phyloP scores from a whole-genome alignment of 2,113 vertebrate species.

The Tamias sibiricus region DNA sequence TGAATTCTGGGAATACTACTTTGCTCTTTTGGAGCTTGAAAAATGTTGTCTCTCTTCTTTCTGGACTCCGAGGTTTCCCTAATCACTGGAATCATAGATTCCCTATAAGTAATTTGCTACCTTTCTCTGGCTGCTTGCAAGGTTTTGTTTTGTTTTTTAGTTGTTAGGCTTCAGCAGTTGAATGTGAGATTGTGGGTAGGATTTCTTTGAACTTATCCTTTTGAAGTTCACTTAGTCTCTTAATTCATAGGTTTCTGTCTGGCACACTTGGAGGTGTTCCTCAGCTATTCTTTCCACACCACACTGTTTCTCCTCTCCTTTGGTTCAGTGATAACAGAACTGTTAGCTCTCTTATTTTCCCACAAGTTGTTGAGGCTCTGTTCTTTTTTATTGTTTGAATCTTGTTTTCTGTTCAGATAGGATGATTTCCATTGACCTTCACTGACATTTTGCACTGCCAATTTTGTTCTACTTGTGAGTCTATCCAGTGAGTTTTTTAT shows the following conservation, averaged over 20 bases:
- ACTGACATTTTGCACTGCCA: neutral
- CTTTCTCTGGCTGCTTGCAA: neutral
- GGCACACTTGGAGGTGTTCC: neutral
- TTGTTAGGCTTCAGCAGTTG: neutral
- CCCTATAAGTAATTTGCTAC: neutral
- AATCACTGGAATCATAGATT: neutral
- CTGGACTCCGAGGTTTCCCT: conserved; percentile 32
- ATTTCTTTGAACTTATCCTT: conserved; percentile 26
- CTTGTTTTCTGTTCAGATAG: neutral
- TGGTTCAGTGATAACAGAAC: neutral
- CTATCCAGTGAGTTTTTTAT: neutral
- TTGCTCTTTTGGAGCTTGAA: neutral
- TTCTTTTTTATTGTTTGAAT: neutral
- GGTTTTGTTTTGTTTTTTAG: neutral
- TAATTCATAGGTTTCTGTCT: conserved; percentile 20
- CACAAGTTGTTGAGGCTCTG: neutral
- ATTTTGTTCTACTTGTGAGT: neutral
- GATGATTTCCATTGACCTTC: neutral
- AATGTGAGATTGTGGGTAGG: neutral
- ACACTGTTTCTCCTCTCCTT: neutral
- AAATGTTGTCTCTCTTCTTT: neutral
- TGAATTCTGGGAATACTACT: neutral
- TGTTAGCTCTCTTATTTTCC: neutral
- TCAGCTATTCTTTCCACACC: neutral
- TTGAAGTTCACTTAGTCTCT: neutral